A percentile compares a stretch with the other conserved stretches of the same genome.
Conservation (phyloP, 2,797 vertebrate species). For the Sciurus carolinensis region DNA sequence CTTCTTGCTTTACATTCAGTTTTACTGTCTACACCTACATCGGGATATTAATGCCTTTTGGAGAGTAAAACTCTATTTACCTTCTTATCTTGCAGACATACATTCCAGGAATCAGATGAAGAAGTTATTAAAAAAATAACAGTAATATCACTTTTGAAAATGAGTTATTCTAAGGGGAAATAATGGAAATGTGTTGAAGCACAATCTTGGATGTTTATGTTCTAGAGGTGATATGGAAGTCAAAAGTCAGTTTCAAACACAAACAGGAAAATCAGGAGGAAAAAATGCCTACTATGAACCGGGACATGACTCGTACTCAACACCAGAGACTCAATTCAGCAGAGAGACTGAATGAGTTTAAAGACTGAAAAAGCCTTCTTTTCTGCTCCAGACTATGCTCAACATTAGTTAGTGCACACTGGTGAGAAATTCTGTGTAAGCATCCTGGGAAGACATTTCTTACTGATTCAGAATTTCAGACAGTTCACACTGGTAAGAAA, state of each 20-base stretch:
- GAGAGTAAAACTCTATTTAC: neutral
- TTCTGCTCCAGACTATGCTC: neutral
- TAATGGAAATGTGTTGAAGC: neutral
- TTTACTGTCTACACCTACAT: neutral
- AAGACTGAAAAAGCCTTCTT: neutral
- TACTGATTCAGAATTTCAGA: neutral
- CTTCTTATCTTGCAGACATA: constrained; percentile 47
- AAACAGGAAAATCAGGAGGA: neutral
- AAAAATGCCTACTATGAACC: neutral
- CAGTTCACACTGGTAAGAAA: neutral
- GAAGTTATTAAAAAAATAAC: too few relatives aligned
- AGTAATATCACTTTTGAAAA: too few relatives aligned
- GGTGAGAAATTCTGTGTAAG: neutral
- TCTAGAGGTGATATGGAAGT: neutral
- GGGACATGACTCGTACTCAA: neutral
- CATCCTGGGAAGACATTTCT: neutral
- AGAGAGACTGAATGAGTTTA: constrained; percentile 86
- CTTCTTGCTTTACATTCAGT: neutral
- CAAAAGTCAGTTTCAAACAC: neutral
- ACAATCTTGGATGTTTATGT: neutral
- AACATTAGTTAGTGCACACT: neutral
- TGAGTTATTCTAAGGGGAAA: too few relatives aligned
- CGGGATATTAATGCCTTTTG: neutral
- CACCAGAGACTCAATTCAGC: constrained; percentile 90
- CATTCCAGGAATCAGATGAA: too few relatives aligned